Base-by-base conservation (phyloP, 2,113 vertebrate species). In the Pluvialis apricaria region DNA sequence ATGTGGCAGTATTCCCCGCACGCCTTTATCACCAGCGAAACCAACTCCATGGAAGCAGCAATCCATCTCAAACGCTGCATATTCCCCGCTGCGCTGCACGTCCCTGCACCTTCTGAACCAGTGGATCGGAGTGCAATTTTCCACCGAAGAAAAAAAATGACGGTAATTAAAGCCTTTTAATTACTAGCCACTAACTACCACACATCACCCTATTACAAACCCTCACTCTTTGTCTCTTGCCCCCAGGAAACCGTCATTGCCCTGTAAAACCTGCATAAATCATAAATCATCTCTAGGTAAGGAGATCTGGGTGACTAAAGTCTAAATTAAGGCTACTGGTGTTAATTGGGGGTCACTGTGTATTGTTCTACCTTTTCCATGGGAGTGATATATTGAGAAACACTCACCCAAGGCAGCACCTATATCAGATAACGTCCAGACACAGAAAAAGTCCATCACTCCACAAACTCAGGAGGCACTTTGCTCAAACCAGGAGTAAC, bases 151-250 rank as follows among this genome's bases (percentile, higher is more conserved):
- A 47, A 94, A 94, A 69, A 65, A 66, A 62, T 13, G n/a, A 64
- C 44, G 64, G 34, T 31, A 84, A 92, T 94, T 89, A 92, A 68
- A 94, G 32, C 13, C 38, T 71, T 78, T 94, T 92, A 94, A 89
- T 83, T 82, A 83, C 28, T 65, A 54, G 32, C n/a, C 55, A 68
- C 47, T 55, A 40, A 45, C 44, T 47, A 57, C 45, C 68, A 65
- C 40, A 15, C 32, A 36, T 18, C 22, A 32, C 40, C 54, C 29
- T 18, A 4, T 40, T 44, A 75, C 34, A 58, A 58, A 22, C 15
- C 31, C 47, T 66, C 20, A 3, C 13, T 76, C 32, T 69, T 25
- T 31, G 42, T 10, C 62, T 57, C 51, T 73, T 15, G 2, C 22
- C 47, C 71, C 38, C 64, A 70, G 49, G 49, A 91, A 71, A 45